Conservation (phyloP, 1,140 invertebrate genomes). For the Aradophagus sp. region DNA sequence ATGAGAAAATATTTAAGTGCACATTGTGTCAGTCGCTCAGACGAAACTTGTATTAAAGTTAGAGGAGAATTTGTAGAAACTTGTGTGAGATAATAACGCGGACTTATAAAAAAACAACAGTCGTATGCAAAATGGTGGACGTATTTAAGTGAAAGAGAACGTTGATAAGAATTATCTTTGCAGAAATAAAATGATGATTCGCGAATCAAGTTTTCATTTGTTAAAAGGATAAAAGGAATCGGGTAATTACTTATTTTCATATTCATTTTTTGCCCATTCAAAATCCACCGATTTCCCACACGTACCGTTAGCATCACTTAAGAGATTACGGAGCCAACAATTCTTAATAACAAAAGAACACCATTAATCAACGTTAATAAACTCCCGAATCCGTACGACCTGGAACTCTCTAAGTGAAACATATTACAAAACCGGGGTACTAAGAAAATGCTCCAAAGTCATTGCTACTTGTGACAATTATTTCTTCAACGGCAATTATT, state of each 20-base stretch:
- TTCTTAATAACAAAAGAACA: constrained; percentile 36
- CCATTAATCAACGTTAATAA: constrained; percentile 39
- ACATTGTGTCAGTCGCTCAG: constrained; percentile 32
- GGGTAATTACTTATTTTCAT: too few relatives aligned
- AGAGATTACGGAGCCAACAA: constrained; percentile 14
- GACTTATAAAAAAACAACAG: constrained; percentile 28
- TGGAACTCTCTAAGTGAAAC: constrained; percentile 37
- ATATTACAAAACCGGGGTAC: constrained; percentile 31
- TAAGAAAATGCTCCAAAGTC: constrained; percentile 30
- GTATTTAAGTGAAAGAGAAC: too few relatives aligned
- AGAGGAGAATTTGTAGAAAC: constrained; percentile 20
- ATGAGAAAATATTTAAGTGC: constrained; percentile 34
- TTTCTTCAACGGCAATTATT: too few relatives aligned
- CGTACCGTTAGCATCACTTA: constrained; percentile 26
- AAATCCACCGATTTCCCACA: constrained; percentile 13
- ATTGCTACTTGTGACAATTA: too few relatives aligned
- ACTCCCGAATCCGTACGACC: constrained; percentile 23
- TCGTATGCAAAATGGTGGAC: too few relatives aligned
- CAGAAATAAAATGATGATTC: too few relatives aligned
- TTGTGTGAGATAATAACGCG: constrained; percentile 28
- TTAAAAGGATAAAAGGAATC: too few relatives aligned
- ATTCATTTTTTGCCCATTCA: too few relatives aligned
- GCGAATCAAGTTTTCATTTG: too few relatives aligned
- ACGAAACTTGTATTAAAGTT: constrained; percentile 40
- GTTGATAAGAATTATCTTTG: too few relatives aligned